Base-by-base conservation (phyloP, 2,113 vertebrate genomes). In the Eolophus roseicapilla region DNA sequence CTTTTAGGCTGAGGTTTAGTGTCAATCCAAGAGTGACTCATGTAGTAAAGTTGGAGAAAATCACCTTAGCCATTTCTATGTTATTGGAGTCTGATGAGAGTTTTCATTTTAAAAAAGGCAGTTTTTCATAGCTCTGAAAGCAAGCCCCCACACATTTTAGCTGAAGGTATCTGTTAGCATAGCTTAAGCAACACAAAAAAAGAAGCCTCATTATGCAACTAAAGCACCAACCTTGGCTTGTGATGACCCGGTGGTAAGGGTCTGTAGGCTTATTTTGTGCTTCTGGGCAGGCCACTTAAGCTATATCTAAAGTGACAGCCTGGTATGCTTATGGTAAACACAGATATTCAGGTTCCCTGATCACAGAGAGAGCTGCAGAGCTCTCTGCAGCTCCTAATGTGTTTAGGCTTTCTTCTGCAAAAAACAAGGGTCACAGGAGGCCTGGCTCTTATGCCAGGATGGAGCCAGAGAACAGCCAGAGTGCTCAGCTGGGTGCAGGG, bases 1-100 rank as follows among this genome's bases (percentile, higher is more conserved):
- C 49, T 96, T 97, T 90, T 92, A 86, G 84, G 93, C 27, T 92
- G 74, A 93, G 89, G 57, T 91, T 92, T 94, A 88, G 67, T 94
- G 87, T 96, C 95, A 95, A 95, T 91, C 84, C 57, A 91, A 80
- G 78, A 0, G 0, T 95, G 95, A 97, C 67, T 90, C 94, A 95
- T 18, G 27, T 44, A 87, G 67, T 63, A 75, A 82, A 87, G 74
- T 1, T 95, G 75, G 81, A 91, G 94, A 96, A 94, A 95, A 94
- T 92, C 70, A 95, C 84, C 74, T 41, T 90, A 91, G 78, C 81
- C 78, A 59, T 92, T 91, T 90, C 59, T 92, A 44, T 65, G 52
- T 87, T 52, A 82, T 53, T 16, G 15, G n/a, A 87, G 23, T 49
- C 44, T 88, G 64, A 80, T 2, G 3, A 85, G 33, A 31, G 11